Evolutionary conservation across 2,888 invertebrate species (phyloP).

Genomic region (Abscondita cerata): DNA sequence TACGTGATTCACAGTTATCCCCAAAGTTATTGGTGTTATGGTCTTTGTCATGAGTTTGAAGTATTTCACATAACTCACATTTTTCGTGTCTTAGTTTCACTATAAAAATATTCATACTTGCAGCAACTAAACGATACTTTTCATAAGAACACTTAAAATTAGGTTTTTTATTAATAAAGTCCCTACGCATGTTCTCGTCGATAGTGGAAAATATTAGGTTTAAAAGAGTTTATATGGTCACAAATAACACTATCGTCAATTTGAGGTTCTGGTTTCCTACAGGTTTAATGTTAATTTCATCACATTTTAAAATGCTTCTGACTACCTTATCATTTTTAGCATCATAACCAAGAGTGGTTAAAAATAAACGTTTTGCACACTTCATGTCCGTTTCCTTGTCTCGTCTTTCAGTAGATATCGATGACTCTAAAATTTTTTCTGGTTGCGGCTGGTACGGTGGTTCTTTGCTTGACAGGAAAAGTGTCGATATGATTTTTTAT

Average conservation of each 20-base stretch:
- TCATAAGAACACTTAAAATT: no score
- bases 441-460: neutral
- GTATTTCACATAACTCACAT: slow-evolving; percentile 19
- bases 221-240: slow-evolving; percentile 5
- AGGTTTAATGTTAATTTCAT: neutral
- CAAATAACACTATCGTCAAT: slow-evolving; percentile 9
- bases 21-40: neutral
- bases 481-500: slow-evolving; percentile 9
- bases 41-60: slow-evolving; percentile 14
- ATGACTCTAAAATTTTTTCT: neutral
- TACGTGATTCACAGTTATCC: slow-evolving; percentile 18
- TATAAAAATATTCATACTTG: slow-evolving; percentile 13
- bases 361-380: slow-evolving; percentile 16
- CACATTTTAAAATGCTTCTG: neutral
- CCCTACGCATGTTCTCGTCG: slow-evolving; percentile 10
- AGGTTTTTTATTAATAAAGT: slow-evolving; percentile 13
- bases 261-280: neutral
- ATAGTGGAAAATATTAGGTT: slow-evolving; percentile 11
- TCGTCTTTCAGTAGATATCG: neutral
- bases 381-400: neutral
- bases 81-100: slow-evolving; percentile 9
- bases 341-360: slow-evolving; percentile 1
- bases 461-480: slow-evolving; percentile 12
- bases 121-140: slow-evolving; percentile 5
- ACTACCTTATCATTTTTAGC: neutral